Conservation (phyloP, 2,797 vertebrate species). For the Triplophysa bombifrons region DNA sequence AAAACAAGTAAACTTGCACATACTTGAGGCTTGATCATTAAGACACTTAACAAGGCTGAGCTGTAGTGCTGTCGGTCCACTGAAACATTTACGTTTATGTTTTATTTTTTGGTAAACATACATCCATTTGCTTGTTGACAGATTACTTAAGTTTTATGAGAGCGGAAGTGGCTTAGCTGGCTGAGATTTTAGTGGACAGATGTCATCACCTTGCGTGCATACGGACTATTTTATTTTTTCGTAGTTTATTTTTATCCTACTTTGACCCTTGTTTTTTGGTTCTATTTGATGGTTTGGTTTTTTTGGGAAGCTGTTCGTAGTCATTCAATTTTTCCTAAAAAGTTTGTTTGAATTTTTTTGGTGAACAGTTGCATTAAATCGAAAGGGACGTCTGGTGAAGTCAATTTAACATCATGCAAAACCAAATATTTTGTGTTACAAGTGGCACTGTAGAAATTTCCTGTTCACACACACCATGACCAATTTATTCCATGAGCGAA, state of each 20-base stretch:
- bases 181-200: too few relatives aligned
- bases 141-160: too few relatives aligned
- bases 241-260: not conserved
- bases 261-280: not conserved
- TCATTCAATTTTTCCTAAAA: too few relatives aligned
- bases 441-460: not conserved
- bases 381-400: not conserved
- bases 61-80: too few relatives aligned
- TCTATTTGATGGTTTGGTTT: not conserved
- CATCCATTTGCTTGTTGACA: too few relatives aligned
- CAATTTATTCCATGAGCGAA: not conserved
- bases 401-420: not conserved
- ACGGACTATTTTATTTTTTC: not conserved
- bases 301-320: not conserved
- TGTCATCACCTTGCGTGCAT: too few relatives aligned
- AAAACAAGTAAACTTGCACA: too few relatives aligned
- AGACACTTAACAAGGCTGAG: too few relatives aligned
- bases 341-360: not conserved
- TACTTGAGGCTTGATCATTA: too few relatives aligned
- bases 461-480: not conserved
- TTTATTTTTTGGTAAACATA: too few relatives aligned
- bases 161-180: too few relatives aligned
- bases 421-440: not conserved
- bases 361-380: not conserved
- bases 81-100: too few relatives aligned